Evolutionary conservation across 2,888 invertebrate genomes (phyloP).

Genomic region (Yponomeuta sedellus): DNA sequence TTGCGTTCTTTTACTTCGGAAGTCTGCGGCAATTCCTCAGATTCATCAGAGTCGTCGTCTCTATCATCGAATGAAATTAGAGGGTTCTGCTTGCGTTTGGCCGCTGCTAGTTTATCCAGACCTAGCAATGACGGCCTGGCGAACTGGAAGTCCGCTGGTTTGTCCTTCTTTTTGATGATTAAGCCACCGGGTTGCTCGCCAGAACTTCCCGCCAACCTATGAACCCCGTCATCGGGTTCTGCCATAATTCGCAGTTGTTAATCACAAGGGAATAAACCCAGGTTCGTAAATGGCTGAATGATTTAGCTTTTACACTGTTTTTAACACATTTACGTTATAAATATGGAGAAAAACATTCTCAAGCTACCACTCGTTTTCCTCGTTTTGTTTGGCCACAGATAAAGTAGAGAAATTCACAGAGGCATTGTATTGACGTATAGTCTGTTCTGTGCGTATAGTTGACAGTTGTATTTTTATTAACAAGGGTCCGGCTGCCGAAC

Average conservation of each 20-base stretch:
- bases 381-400: not conserved
- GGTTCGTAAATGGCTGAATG: not conserved
- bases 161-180: slow-evolving; percentile 80
- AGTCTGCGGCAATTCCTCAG: slow-evolving; percentile 34
- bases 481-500: no score
- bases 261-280: not conserved
- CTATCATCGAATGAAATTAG: slow-evolving; percentile 80
- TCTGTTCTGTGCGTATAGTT: not conserved
- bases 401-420: no score
- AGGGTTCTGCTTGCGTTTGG: slow-evolving; percentile 80
- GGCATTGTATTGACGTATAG: no score
- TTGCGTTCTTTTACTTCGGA: slow-evolving; percentile 69
- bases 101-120: slow-evolving; percentile 89
- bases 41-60: slow-evolving; percentile 43
- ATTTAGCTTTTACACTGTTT: not conserved
- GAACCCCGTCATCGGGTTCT: slow-evolving; percentile 76
- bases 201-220: slow-evolving; percentile 83
- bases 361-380: not conserved
- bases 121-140: slow-evolving; percentile 87
- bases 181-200: slow-evolving; percentile 82
- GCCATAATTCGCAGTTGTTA: slow-evolving; percentile 36
- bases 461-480: no score
- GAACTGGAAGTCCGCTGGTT: slow-evolving; percentile 82
- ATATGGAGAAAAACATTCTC: not conserved
- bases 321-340: not conserved